A percentile compares a stretch with the other conserved stretches of the same genome.
Conservation (phyloP, 2,113 vertebrate species). For the Thunnus thynnus region DNA sequence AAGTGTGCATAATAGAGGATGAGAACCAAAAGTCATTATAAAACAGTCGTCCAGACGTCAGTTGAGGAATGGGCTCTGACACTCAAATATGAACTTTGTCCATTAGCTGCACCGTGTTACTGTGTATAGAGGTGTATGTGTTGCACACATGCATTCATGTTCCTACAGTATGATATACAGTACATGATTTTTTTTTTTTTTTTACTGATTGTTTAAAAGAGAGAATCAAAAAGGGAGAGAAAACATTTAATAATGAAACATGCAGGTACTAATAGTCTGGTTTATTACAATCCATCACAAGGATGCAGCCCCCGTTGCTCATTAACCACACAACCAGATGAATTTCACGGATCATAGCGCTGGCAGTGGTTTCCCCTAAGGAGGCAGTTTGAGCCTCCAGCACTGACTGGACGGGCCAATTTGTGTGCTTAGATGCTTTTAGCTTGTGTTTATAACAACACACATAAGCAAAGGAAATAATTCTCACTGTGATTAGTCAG, state of each 20-base stretch:
- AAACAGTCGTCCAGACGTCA: slow-evolving; percentile 36
- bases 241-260: slow-evolving; percentile 26
- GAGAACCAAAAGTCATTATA: slow-evolving; percentile 73
- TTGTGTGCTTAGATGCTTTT: slow-evolving; percentile 29
- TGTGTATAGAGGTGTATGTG: not conserved
- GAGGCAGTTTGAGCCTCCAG: slow-evolving; percentile 41
- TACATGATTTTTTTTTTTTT: not conserved
- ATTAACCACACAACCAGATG: slow-evolving; percentile 52
- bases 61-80: slow-evolving; percentile 42
- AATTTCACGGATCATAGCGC: slow-evolving; percentile 54
- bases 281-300: slow-evolving; percentile 43
- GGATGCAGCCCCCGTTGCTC: slow-evolving; percentile 37
- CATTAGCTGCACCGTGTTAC: slow-evolving; percentile 46
- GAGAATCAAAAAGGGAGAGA: not conserved
- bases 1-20: slow-evolving; percentile 64
- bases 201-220: not conserved
- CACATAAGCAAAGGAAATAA: not conserved
- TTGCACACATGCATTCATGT: not conserved
- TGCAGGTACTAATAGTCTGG: slow-evolving; percentile 20
- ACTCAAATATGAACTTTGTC: slow-evolving; percentile 72
- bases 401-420: slow-evolving; percentile 6
- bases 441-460: not conserved
- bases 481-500: slow-evolving; percentile 15
- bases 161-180: not conserved
- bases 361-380: slow-evolving; percentile 45